A percentile compares a stretch with the other conserved stretches of the same genome.
Conservation (phyloP, 2,113 vertebrate species). For the Saccopteryx bilineata region DNA sequence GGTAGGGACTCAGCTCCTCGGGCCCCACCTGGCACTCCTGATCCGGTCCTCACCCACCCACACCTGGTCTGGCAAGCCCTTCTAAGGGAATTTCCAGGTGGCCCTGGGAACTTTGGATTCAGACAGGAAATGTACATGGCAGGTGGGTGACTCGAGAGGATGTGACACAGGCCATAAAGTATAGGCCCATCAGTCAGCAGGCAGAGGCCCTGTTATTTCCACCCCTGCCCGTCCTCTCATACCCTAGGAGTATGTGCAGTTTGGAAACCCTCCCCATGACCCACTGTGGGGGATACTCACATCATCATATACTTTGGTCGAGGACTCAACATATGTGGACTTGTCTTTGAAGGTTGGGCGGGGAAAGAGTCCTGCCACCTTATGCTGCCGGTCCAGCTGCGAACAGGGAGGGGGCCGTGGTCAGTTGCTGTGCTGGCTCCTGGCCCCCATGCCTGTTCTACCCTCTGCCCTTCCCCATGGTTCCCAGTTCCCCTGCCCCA, state of each 20-base stretch:
- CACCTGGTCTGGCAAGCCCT: constrained; percentile 51
- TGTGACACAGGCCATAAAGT: not conserved
- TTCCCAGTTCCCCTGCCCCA: constrained; percentile 80
- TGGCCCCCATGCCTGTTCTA: not conserved
- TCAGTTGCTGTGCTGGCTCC: not conserved
- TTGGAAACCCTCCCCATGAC: not conserved
- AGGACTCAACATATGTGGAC: constrained; percentile 96
- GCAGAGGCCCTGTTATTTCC: not conserved
- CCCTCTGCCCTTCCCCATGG: constrained; percentile 47
- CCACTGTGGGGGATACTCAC: constrained; percentile 87
- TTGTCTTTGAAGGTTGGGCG: constrained; percentile 94
- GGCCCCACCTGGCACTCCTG: not conserved
- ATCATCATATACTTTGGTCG: constrained; percentile 96
- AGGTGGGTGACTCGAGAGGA: not conserved
- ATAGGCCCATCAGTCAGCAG: fast-evolving
- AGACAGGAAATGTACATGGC: not conserved
- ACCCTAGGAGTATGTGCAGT: fast-evolving
- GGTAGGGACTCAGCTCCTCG: not conserved
- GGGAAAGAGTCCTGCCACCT: constrained; percentile 92
- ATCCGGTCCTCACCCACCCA: not conserved
- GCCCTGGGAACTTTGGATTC: constrained; percentile 72
- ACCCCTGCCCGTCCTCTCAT: not conserved
- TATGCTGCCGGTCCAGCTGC: constrained; percentile 96
- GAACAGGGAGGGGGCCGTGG: not conserved
- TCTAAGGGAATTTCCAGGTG: constrained; percentile 72